Base-by-base conservation (phyloP, 2,888 invertebrate species). In the Philhelius pedissequus region DNA sequence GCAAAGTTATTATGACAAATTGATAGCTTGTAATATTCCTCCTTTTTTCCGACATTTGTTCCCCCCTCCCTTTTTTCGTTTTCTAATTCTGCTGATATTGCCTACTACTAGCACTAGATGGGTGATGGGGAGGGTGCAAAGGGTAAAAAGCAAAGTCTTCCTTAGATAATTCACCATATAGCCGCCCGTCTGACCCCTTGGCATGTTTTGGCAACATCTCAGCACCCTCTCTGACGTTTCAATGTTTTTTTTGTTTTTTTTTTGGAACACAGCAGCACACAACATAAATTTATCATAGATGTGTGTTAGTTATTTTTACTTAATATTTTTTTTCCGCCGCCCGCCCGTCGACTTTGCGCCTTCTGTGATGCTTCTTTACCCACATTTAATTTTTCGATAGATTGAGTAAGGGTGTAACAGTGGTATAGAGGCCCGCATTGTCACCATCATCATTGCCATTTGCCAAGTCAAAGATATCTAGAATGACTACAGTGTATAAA, bases 1-100 rank as follows among this genome's bases (percentile, higher is more conserved):
- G 86, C 68, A 68, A 82, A 84, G 80, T 87, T 88, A 87, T 87
- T 88, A 87, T 88, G 88, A 88, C 88, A 88, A 88, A 88, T 88
- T 88, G 88, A 88, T 88, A 88, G 88, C 88, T 86, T 86, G 87
- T 87, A 88, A 88, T 87, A 86, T 76, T 68, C 66, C 60, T 70
- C 58, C 70, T 40, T 45, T 32, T 38, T 30, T 68, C 48, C 32
- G 56, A 56, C 73, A 35, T 8, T 43, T 45, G 25, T 40, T 30
- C 35, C 30, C 7, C 40, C 74, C 52, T 27, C 32, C 7, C 25
- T n/a, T 62, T 79, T 73, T 56, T 40, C 48, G n/a, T 15, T 58
- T 35, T 27, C 50, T 60, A 20, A 62, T 69, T 27, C 27, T 52
- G 66, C 74, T 78, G 52, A 70, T 56, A 71, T 56, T 27, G 71